Percentiles rank a stretch among this genome's conserved stretches.
phyloP scores from a whole-genome alignment of 2,888 invertebrate species.

The Polietes domitor region DNA sequence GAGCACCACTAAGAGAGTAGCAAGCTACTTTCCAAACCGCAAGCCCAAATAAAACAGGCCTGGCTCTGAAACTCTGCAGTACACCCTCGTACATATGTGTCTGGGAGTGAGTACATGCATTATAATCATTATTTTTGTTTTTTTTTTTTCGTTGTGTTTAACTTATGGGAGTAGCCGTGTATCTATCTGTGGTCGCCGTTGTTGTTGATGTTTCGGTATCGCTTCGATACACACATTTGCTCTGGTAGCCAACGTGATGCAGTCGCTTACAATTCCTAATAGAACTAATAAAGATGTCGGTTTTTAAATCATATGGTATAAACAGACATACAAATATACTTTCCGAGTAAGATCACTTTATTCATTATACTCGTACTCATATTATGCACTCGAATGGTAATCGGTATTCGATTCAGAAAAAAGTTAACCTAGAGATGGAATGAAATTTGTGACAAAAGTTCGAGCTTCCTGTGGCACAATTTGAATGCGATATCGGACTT shows the following conservation, averaged over 20 bases:
- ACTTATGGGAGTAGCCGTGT: not conserved
- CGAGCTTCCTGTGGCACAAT: no score
- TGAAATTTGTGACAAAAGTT: no score
- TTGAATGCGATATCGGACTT: no score
- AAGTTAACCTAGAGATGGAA: no score
- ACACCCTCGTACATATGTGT: not conserved
- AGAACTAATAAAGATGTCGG: conserved; percentile 55
- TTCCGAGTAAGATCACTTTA: no score
- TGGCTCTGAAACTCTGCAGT: not conserved
- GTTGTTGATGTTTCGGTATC: not conserved
- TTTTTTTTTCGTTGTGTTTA: not conserved
- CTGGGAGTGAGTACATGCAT: not conserved
- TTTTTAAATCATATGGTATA: conserved; percentile 14
- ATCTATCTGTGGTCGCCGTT: not conserved
- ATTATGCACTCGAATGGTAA: not conserved
- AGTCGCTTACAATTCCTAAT: conserved; percentile 40
- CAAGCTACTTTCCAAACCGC: no score
- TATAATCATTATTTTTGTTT: conserved; percentile 5
- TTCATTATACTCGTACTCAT: not conserved
- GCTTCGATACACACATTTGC: not conserved
- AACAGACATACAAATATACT: not conserved
- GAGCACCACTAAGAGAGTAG: no score
- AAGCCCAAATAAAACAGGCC: no score
- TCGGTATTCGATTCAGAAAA: not conserved
- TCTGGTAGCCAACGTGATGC: conserved; percentile 8